Evolutionary conservation across 2,113 vertebrate genomes (phyloP).

Genomic region (Xiphorhynchus elegans): DNA sequence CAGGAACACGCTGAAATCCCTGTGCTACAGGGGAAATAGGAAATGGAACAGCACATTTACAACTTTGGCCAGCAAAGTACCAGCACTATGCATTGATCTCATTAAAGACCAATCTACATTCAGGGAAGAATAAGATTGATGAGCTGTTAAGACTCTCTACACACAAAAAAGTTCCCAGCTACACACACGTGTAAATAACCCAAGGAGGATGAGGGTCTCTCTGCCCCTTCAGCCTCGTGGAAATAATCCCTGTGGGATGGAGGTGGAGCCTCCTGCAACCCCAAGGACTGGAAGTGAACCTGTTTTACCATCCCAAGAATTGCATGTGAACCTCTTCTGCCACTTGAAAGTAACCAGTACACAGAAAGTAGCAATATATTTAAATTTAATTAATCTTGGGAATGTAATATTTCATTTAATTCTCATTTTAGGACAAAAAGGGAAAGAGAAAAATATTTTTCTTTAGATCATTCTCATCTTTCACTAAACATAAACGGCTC

Average conservation of each 20-base stretch:
- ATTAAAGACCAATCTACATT: slow-evolving; percentile 71
- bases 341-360: not conserved
- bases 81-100: slow-evolving; percentile 61
- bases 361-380: not conserved
- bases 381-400: not conserved
- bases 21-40: slow-evolving; percentile 60
- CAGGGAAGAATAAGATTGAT: slow-evolving; percentile 57
- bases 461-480: not conserved
- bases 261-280: not conserved
- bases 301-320: not conserved
- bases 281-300: not conserved
- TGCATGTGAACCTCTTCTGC: not conserved
- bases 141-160: slow-evolving; percentile 37
- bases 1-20: not conserved
- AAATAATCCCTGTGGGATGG: not conserved
- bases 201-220: not conserved
- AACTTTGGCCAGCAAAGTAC: slow-evolving; percentile 48
- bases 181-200: not conserved
- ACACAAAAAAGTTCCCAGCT: slow-evolving; percentile 15
- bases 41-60: slow-evolving; percentile 62
- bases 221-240: not conserved
- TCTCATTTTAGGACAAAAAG: not conserved
- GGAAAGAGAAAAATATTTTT: not conserved
- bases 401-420: not conserved
- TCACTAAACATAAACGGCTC: not conserved